Evolutionary conservation across 2,888 invertebrate genomes (phyloP), one percentile per base, ranked within the genome.

Genomic region (Volucella inflata): DNA sequence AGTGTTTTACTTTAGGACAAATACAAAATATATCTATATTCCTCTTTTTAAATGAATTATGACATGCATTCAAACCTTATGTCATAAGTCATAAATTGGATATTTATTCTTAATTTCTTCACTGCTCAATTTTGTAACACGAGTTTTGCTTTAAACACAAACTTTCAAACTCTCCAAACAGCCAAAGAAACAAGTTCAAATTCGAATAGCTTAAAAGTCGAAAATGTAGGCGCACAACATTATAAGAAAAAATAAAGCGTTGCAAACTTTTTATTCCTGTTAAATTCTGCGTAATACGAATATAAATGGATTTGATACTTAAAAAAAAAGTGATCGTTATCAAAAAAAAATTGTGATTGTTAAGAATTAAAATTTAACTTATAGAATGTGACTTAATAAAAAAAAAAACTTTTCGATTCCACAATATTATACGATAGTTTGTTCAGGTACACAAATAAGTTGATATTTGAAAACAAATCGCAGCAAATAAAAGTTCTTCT

Each of bases 381-480:
- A 62, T 42, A 59, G 30, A 53, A 59, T 40, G 38, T 64, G 59
- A 50, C 51, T 76, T 76, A 40, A 44, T 44, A 70, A 70, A 77
- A 77, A 62, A 70, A 70, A 70, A 64, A 62, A 57, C 55, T 71
- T 64, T 48, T 78, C 62, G 70, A 36, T 70, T 75, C 48, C 55
- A 78, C 42, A 70, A 53, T 60, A 62, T 59, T 75, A 59, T 64
- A 78, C 70, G 70, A 68, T 70, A 70, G 78, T 78, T 78, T 70
- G 70, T 71, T 78, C 78, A 78, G 78, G 78, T 78, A 78, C 78
- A 78, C 62, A 78, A 78, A 78, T 78, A 60, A 76, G 53, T 76
- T 76, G 71, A 71, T 62, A 64, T 71, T 68, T 17, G 30, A 59
- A 71, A 71, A 67, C 55, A 59, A 71, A 21, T 77, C 53, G 68